Evolutionary conservation across 1,140 invertebrate genomes (phyloP).

Genomic region (Macrotrachela quadricornifera): DNA sequence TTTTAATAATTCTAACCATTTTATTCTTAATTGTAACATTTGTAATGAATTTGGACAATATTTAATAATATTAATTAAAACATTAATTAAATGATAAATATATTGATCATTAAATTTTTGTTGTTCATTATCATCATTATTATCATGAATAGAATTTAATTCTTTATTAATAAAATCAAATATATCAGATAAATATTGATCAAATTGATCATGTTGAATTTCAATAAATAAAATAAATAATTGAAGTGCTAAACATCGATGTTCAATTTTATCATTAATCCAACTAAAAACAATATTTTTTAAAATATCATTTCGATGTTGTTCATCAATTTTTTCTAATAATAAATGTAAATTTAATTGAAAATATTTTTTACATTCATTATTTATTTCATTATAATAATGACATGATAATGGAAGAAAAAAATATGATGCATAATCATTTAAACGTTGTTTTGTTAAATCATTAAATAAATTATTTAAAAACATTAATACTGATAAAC

Average conservation of each 20-base stretch:
- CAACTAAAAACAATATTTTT: background rate
- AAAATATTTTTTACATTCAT: constrained; percentile 25
- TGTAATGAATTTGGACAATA: too few relatives aligned
- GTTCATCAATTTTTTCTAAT: constrained; percentile 19
- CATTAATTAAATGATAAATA: background rate
- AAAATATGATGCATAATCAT: constrained; percentile 41
- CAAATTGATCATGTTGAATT: constrained; percentile 13
- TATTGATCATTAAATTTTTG: constrained; percentile 7
- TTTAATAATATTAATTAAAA: too few relatives aligned
- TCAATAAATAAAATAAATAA: constrained; percentile 6
- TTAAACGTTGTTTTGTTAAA: constrained; percentile 37
- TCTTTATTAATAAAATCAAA: too few relatives aligned
- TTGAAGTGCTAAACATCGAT: background rate
- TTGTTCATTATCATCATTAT: too few relatives aligned
- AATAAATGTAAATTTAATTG: constrained; percentile 24
- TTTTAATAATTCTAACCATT: too few relatives aligned
- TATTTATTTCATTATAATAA: constrained; percentile 29
- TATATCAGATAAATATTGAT: background rate
- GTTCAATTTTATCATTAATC: background rate
- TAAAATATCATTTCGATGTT: background rate
- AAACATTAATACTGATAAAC: constrained; percentile 37
- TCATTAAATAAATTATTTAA: constrained; percentile 8
- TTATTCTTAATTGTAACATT: too few relatives aligned
- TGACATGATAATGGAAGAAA: constrained; percentile 47
- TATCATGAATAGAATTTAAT: too few relatives aligned